Base-by-base conservation (phyloP, 2,797 vertebrate genomes). In the Numenius phaeopus region DNA sequence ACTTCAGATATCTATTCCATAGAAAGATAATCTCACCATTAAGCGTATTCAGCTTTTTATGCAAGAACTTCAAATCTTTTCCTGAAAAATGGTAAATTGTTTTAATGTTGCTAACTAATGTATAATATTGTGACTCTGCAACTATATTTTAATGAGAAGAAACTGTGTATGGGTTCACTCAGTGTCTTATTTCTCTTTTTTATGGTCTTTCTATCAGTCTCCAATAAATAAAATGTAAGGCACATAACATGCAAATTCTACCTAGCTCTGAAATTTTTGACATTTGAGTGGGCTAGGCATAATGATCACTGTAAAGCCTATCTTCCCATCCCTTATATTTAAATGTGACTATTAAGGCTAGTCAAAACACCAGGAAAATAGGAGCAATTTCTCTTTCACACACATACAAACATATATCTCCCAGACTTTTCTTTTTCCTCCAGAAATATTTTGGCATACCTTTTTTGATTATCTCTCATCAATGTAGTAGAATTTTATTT, bases 311-410 rank as follows among this genome's bases (percentile, higher is more conserved):
- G 81, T 78, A 90, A 85, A 93, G 34, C 66, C 62, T 80, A 7
- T 42, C 71, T 92, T 94, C 24, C 86, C 22, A 69, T 85, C 49
- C 71, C 59, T 78, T 94, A 30, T 62, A 66, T 92, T 94, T 95
- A 59, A 87, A 79, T 90, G 42, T 64, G 78, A 83, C 55, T 94
- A 73, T 87, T 92, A 83, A 87, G 16, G 62, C 73, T 93, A 77
- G 80, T 93, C 94, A 96, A 94, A 97, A 97, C 85, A 93, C 27
- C 47, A 49, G 44, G 13, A 52, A 93, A 82, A 76, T 26, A 94
- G 64, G 47, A 92, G 52, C 55, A 84, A 80, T 95, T 96, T 90
- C 39, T 80, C 4, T 82, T 92, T 69, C 27, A 55, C 42, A 77
- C 29, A 71, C 57, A 83, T 16, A 81, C n/a, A 94, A 89, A 92